Base-by-base conservation (phyloP, 2,888 invertebrate species). In the Homarus gammarus region DNA sequence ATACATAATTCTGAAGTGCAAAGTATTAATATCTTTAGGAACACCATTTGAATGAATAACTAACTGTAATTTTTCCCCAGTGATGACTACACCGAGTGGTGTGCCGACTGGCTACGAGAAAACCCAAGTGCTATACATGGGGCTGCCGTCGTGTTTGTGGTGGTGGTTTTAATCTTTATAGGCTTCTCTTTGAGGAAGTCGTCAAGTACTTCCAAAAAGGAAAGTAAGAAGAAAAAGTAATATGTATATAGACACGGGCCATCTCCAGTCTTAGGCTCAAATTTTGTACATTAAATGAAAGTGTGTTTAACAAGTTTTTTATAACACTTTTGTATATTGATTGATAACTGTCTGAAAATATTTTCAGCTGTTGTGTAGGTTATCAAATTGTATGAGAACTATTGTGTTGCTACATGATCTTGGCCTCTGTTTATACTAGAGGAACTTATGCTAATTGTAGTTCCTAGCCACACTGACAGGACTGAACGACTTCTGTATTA, bases 31-130 rank as follows among this genome's bases (percentile, higher is more conserved):
- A n/a, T n/a, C n/a, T n/a, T n/a, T n/a, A n/a, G n/a, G n/a, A n/a
- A n/a, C n/a, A n/a, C n/a, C n/a, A n/a, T n/a, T n/a, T n/a, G n/a
- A n/a, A n/a, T n/a, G n/a, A n/a, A n/a, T n/a, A n/a, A n/a, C n/a
- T n/a, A n/a, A n/a, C n/a, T n/a, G n/a, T n/a, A n/a, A n/a, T 61
- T 56, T 22, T 1, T 64, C 38, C 15, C 2, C 89, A 91, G 91
- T 38, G 91, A 91, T 68, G 91, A 91, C 61, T 84, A 87, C 49
- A 90, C 90, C 18, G 89, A 91, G 44, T 85, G 78, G 36, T 73
- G 83, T 56, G 91, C 91, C 12, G 91, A 91, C 82, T 90, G 91
- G 91, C 82, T 91, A 44, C 61, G 85, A n/a, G 91, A 91, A 56
- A 91, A 91, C 77, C 91, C 91, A 44, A 61, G 70, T 12, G 44